Base-by-base conservation (phyloP, 2,888 invertebrate species). In the Scaptomyza polygonia region DNA sequence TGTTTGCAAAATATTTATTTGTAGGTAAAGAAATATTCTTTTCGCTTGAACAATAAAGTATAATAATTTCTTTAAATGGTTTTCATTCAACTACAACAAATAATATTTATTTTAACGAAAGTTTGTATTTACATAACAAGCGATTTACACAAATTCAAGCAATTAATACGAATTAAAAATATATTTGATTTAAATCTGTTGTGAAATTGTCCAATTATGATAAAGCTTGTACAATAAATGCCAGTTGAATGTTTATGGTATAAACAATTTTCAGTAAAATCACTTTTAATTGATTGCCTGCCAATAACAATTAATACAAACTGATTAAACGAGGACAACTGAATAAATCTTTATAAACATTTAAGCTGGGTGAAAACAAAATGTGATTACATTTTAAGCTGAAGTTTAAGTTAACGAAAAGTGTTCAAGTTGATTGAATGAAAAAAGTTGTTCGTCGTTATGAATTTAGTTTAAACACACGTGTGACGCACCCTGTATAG, bases 401-500 rank as follows among this genome's bases (percentile, higher is more conserved):
- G 21, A 21, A 3, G 2, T 2, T 21, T 3, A 21, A 21, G 2
- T 21, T 5, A 5, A 7, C 1, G 2, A 14, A 36, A 36, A 11
- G 0, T 3, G 30, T 32, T 32, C 0, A 11, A n/a, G 2, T 36
- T 36, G 12, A 5, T 7, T 3, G 7, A 7, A 7, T 36, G 1
- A 14, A 7, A 1, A 36, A 14, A 36, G 36, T 36, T 14, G 7
- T 36, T 14, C 14, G 8, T 14, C 14, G 14, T 9, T 39, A 39
- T 39, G 16, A 16, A 39, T 39, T 16, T 16, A 39, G 16, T 39
- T 16, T 39, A 14, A 14, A 2, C 2, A 14, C 3, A 36, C 14
- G 14, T 36, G 14, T 8, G n/a, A 0, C 4, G 7, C 79, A 77
- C 77, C 77, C 77, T 77, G 73, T 58, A 36, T 44, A 39, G 64